These are phyloP conservation scores for Drosophila pruinosa DNA, from an alignment of 1,140 invertebrate genomes.

Conservation along the genomic window DNA sequence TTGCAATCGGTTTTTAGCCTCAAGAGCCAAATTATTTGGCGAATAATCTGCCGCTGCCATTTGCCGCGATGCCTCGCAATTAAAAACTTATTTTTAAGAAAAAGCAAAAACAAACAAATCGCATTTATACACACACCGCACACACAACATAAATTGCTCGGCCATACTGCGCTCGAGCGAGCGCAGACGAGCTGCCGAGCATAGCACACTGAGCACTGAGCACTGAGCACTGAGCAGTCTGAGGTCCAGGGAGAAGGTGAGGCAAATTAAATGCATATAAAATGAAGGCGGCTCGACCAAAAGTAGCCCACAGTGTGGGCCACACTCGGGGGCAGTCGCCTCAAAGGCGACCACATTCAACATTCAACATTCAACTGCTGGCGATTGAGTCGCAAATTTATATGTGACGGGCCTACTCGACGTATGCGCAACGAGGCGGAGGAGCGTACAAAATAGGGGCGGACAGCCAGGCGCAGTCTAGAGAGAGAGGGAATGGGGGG, in stretches of 20 bases:
- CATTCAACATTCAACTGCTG: constrained; percentile 25
- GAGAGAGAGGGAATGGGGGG: neutral
- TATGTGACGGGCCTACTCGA: constrained; percentile 50
- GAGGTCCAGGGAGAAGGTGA: constrained; percentile 6
- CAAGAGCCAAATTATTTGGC: constrained; percentile 78
- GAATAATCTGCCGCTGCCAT: constrained; percentile 72
- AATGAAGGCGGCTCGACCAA: constrained; percentile 54
- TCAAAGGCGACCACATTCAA: constrained; percentile 38
- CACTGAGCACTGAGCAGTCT: too few relatives aligned
- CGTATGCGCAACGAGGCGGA: constrained; percentile 45
- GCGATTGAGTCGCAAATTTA: constrained; percentile 77
- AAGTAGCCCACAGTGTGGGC: constrained; percentile 57
- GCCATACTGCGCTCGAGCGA: constrained; percentile 8
- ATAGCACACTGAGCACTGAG: neutral
- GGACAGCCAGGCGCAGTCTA: constrained; percentile 15
- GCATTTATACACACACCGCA: constrained; percentile 27
- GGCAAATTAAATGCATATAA: constrained; percentile 73
- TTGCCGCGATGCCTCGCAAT: constrained; percentile 59
- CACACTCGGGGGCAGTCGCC: constrained; percentile 41
- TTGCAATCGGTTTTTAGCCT: constrained; percentile 39
- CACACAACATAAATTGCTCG: constrained; percentile 28
- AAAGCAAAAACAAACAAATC: constrained; percentile 52
- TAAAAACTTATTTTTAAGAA: constrained; percentile 81
- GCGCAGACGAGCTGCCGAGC: neutral
- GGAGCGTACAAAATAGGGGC: constrained; percentile 9